A percentile compares a stretch with the other conserved stretches of the same genome.
Evolutionary conservation across 2,888 invertebrate genomes (phyloP).

Genomic region (Salticus scenicus): DNA sequence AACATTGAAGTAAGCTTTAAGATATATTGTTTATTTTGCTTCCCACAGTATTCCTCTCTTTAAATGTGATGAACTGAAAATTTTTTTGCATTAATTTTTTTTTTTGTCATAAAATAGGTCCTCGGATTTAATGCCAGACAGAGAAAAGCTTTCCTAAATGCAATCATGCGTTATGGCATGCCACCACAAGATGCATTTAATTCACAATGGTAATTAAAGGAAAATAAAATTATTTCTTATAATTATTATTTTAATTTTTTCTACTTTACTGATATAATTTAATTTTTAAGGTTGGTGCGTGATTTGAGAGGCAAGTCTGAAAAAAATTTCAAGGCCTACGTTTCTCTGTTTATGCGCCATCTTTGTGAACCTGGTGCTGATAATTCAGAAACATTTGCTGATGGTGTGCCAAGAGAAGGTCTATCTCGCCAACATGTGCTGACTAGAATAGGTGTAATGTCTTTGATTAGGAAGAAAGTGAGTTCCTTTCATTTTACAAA

Average conservation of each 20-base stretch:
- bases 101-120: conserved; percentile 81
- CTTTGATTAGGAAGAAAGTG: conserved; percentile 95
- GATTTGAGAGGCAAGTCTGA: conserved; percentile 98
- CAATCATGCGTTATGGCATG: conserved; percentile 99
- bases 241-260: not conserved
- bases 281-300: conserved; percentile 84
- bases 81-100: no score
- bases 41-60: not conserved
- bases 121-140: conserved; percentile 99
- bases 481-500: not conserved
- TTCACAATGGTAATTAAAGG: conserved; percentile 94
- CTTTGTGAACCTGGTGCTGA: conserved; percentile 99
- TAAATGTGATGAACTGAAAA: no score
- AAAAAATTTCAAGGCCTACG: conserved; percentile 98
- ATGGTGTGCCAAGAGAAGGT: conserved; percentile 98
- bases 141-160: conserved; percentile 98
- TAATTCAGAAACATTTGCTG: conserved; percentile 96
- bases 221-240: no score
- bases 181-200: conserved; percentile 99
- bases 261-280: not conserved
- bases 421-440: conserved; percentile 97
- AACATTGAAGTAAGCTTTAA: conserved; percentile 87
- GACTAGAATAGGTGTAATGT: conserved; percentile 99
- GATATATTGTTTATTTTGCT: not conserved
- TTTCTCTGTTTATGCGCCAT: conserved; percentile 99